Evolutionary conservation across 2,888 invertebrate genomes (phyloP).

Genomic region (Troilus luridus): DNA sequence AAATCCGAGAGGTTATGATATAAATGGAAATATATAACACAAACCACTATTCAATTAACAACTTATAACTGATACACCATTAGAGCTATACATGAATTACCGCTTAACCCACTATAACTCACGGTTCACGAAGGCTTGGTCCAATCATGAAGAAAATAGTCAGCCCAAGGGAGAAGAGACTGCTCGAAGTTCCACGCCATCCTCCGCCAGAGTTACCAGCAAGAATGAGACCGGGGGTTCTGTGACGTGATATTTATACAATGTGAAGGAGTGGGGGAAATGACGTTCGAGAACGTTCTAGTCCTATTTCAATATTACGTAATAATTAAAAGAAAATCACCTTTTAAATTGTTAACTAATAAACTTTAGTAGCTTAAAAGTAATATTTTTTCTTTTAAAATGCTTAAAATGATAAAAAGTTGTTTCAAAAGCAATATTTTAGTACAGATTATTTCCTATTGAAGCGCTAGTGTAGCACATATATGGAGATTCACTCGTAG

Average conservation of each 20-base stretch:
- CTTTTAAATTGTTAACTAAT: not conserved
- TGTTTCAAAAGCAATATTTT: not conserved
- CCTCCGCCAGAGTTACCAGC: not conserved
- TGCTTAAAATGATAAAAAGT: not conserved
- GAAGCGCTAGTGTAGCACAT: conserved; percentile 1
- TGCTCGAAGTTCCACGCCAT: too few relatives aligned
- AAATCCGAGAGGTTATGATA: conserved; percentile 9
- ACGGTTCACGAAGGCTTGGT: not conserved
- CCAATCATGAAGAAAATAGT: not conserved
- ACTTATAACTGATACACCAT: not conserved
- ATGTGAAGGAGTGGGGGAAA: conserved; percentile 22
- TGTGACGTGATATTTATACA: not conserved
- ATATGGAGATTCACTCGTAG: not conserved
- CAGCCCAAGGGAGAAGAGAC: rapidly evolving
- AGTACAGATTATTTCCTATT: not conserved
- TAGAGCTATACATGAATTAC: conserved; percentile 3
- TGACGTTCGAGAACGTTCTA: conserved; percentile 7
- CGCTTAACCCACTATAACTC: conserved; percentile 41
- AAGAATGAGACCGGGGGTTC: not conserved
- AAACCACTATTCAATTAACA: not conserved
- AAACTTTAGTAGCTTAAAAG: not conserved
- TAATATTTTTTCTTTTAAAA: conserved; percentile 30
- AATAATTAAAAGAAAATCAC: not conserved
- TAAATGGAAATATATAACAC: not conserved
- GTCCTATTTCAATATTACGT: not conserved